These are phyloP conservation scores for Craseonycteris thonglongyai DNA, from an alignment of 2,113 vertebrate genomes.

Conservation along the genomic window DNA sequence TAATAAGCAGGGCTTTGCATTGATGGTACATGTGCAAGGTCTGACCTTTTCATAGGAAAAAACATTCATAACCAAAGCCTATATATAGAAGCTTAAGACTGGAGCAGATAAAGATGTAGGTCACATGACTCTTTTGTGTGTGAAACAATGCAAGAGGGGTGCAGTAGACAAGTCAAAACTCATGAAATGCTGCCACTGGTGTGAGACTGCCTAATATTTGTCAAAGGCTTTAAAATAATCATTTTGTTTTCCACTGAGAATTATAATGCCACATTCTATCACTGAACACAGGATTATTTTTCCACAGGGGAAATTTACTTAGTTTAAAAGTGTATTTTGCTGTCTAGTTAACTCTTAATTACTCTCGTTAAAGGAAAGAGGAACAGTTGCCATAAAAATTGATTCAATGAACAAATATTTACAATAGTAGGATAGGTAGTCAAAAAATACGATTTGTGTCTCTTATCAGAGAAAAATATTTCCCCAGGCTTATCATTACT, in stretches of 20 bases:
- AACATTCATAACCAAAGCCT: conserved; percentile 83
- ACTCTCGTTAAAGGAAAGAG: neutral
- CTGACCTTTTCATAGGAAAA: conserved; percentile 85
- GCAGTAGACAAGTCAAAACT: conserved; percentile 50
- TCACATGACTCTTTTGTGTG: conserved; percentile 69
- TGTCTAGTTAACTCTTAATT: neutral
- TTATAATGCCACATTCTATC: neutral
- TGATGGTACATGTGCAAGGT: conserved; percentile 73
- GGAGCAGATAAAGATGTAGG: conserved; percentile 82
- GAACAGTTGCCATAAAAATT: neutral
- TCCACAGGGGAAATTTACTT: neutral
- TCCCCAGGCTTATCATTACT: neutral
- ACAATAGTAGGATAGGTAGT: neutral
- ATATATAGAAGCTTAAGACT: conserved; percentile 80
- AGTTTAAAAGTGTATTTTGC: neutral
- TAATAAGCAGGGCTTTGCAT: conserved; percentile 73
- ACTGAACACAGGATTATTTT: neutral
- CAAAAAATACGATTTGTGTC: neutral
- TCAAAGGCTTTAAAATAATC: conserved; percentile 61
- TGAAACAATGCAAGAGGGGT: conserved; percentile 62
- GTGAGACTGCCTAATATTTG: conserved; percentile 67
- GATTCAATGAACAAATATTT: neutral
- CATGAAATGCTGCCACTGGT: conserved; percentile 51
- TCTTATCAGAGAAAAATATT: neutral
- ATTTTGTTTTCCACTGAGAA: conserved; percentile 36